Conservation (phyloP, 2,113 vertebrate genomes). For the Proterorhinus semilunaris region DNA sequence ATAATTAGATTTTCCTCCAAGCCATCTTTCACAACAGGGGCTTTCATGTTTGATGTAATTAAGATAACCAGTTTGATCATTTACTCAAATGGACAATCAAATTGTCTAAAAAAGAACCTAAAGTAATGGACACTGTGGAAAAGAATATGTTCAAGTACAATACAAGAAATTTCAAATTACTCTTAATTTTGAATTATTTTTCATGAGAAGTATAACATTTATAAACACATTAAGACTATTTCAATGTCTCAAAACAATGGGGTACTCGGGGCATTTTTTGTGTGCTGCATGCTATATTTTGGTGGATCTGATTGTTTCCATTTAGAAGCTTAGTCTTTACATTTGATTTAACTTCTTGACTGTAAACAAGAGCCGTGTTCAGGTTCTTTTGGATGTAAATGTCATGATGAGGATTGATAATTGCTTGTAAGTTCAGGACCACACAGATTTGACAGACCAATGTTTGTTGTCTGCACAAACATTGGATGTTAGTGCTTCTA, state of each 20-base stretch:
- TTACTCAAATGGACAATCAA: slow-evolving; percentile 58
- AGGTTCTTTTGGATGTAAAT: slow-evolving; percentile 53
- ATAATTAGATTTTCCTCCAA: neutral
- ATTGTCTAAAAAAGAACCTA: slow-evolving; percentile 45
- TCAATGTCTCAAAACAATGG: slow-evolving; percentile 17
- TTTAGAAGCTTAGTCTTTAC: slow-evolving; percentile 37
- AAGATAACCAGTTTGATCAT: slow-evolving; percentile 41
- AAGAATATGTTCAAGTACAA: slow-evolving; percentile 64
- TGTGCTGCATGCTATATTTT: slow-evolving; percentile 50
- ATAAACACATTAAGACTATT: slow-evolving; percentile 1
- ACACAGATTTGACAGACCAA: slow-evolving; percentile 15
- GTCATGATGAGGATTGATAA: slow-evolving; percentile 34
- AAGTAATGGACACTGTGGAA: slow-evolving; percentile 31
- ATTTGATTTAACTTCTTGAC: slow-evolving; percentile 20
- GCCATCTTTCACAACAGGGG: slow-evolving; percentile 43
- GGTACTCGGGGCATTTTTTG: slow-evolving; percentile 35
- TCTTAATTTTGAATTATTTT: too few relatives aligned
- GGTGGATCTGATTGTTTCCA: slow-evolving; percentile 31
- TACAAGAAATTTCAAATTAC: slow-evolving; percentile 50
- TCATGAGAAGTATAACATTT: too few relatives aligned
- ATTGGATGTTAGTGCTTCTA: neutral
- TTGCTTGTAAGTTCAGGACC: slow-evolving; percentile 37
- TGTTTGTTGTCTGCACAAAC: slow-evolving; percentile 23
- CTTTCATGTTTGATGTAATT: slow-evolving; percentile 49
- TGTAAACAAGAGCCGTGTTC: slow-evolving; percentile 26